Conservation (phyloP, 1,140 invertebrate genomes). For the Tetragnatha versicolor region DNA sequence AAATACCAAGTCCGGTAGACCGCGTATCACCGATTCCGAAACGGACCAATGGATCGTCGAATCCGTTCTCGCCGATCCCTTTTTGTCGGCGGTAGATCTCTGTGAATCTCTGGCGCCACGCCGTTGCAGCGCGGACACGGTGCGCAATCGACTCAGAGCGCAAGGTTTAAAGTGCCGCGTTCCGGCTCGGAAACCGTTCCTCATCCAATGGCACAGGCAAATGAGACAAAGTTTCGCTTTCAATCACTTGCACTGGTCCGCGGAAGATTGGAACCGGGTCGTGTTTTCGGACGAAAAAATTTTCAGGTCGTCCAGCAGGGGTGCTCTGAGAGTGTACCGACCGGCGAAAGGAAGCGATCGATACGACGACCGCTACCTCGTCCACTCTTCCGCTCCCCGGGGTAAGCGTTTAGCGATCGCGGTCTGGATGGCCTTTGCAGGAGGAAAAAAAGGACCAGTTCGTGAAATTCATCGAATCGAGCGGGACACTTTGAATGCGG, state of each 20-base stretch:
- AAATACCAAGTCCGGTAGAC: slow-evolving; percentile 1
- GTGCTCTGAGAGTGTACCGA: background rate
- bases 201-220: background rate
- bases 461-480: background rate
- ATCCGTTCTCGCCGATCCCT: background rate
- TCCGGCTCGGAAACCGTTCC: background rate
- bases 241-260: background rate
- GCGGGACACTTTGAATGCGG: background rate
- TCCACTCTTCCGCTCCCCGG: background rate
- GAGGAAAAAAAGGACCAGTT: too few species aligned
- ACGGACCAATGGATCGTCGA: background rate
- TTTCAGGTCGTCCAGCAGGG: background rate
- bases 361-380: background rate
- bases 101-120: background rate
- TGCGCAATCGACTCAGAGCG: background rate
- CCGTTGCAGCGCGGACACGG: too few species aligned
- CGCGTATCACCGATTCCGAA: background rate
- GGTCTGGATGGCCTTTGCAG: background rate
- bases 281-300: slow-evolving; percentile 25
- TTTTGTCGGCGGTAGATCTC: background rate
- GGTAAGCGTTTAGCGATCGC: background rate
- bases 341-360: background rate
- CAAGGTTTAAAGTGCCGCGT: background rate
- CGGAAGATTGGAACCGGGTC: background rate
- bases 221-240: background rate